phyloP scores from a whole-genome alignment of 1,140 invertebrate genomes.

The Zaprionus ornatus region DNA sequence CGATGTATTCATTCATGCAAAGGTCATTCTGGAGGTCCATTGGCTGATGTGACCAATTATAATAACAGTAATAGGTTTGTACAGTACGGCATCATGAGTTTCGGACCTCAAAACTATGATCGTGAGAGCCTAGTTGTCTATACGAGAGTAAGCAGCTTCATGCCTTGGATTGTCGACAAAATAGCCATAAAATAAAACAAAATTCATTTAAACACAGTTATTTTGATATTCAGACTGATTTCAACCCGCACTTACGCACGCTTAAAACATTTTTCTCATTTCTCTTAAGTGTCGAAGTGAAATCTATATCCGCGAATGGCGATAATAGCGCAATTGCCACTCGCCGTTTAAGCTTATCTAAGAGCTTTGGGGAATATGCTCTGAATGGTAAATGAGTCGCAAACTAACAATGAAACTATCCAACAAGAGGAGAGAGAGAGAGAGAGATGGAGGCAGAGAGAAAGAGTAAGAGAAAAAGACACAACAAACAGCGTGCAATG shows the following conservation, averaged over 20 bases:
- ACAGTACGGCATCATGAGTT: too few relatives aligned
- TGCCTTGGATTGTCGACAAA: too few relatives aligned
- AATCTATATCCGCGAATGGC: background rate
- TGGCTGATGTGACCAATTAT: too few relatives aligned
- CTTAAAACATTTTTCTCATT: background rate
- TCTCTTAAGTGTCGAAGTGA: background rate
- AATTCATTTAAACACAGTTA: too few relatives aligned
- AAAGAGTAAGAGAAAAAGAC: background rate
- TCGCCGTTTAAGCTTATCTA: background rate
- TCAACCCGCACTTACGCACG: background rate
- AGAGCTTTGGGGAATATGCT: background rate
- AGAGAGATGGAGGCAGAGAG: background rate
- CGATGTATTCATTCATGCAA: too few relatives aligned
- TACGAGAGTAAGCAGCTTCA: too few relatives aligned
- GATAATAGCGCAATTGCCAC: conserved; percentile 15
- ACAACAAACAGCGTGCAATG: background rate
- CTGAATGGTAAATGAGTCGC: conserved; percentile 24
- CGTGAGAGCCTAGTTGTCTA: too few relatives aligned
- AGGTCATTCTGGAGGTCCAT: too few relatives aligned
- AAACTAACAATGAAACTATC: conserved; percentile 13
- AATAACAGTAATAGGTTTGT: too few relatives aligned
- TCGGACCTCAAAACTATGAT: too few relatives aligned
- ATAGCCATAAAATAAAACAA: too few relatives aligned
- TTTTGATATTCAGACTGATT: background rate
- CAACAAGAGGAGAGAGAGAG: background rate